Base-by-base conservation (phyloP, 2,113 vertebrate species). In the Ctenodactylus gundi region DNA sequence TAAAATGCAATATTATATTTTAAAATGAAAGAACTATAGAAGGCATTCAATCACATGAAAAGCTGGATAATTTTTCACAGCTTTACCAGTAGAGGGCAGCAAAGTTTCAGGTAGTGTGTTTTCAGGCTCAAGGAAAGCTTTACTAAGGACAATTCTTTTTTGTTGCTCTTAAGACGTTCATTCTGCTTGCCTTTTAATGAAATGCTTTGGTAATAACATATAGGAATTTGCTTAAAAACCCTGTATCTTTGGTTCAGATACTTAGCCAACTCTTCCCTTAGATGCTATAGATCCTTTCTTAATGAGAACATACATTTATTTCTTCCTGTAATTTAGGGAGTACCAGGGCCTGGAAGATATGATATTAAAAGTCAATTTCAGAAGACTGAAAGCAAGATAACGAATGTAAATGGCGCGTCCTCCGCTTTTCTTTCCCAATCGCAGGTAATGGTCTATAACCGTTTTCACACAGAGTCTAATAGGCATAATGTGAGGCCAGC, bases 281-380 rank as follows among this genome's bases (percentile, higher is more conserved):
- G 3, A 12, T 75, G 17, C 13, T 73, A 3, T 72, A 81, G 64
- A 25, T 62, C 18, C 4, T 64, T 94, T 65, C 44, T 51, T 55
- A 80, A 96, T 51, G 7, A 49, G 46, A 77, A 15, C 23, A 41
- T 85, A 60, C 64, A 15, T 93, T 95, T 93, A 49, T 91, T 73
- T 91, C 58, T 93, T 88, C 75, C 67, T 97, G 17, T 90, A 85
- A 95, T 96, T 62, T 90, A 98, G 97, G 94, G 83, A 73, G 82
- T 98, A 93, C 97, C 95, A 36, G 96, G 97, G n/a, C 98, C 96
- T 95, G 97, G 97, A 76, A 96, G 89, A 58, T 97, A 98, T 88
- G 80, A 98, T 82, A 97, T 98, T 91, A 97, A 93, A 97, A 96
- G 96, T 88, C 81, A 97, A 0, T 98, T 98, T 98, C 76, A 96